Base-by-base conservation (phyloP, 2,797 vertebrate genomes). In the Philypnodon macrostomus region DNA sequence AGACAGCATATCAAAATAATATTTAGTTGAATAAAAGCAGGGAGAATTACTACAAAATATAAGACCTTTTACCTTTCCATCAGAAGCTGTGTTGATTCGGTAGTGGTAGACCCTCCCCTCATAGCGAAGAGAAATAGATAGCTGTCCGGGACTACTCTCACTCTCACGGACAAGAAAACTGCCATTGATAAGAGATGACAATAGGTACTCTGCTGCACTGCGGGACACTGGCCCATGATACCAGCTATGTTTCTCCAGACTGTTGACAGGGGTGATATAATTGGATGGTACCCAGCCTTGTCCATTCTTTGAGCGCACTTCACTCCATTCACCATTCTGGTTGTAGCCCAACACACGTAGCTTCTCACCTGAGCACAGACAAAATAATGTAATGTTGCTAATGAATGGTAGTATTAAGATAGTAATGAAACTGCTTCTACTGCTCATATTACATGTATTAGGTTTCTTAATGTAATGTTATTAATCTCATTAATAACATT, bases 221-320 rank as follows among this genome's bases (percentile, higher is more conserved):
- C 97, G 94, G 0, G 97, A 99, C 80, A 99, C 96, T 0, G 97
- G 97, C 17, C 97, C 97, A 0, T 99, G 97, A 86, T 99, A 99
- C 97, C 97, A 99, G 26, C 96, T 98, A 57, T 99, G 97, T 64
- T 99, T 99, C 77, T 99, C 97, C 82, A 99, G 89, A 63, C 97
- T 99, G 90, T 99, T 99, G 58, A 99, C 97, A 0, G 96, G 96
- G 0, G 97, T 99, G 88, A 99, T 99, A 82, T 99, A 99, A 89
- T 99, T 99, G 84, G 95, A 98, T 0, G 97, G 96, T 16, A 99
- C 97, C 97, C 97, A 99, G 31, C 97, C 97, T 78, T 99, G 97
- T 62, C 97, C 97, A 0, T 98, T 98, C 86, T 97, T 98, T 0
- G 97, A 98, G 50, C 96, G 92, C 60, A 99, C 97, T 72, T 99